Base-by-base conservation (phyloP, 2,888 invertebrate species). In the Agonopterix alstromeriana region DNA sequence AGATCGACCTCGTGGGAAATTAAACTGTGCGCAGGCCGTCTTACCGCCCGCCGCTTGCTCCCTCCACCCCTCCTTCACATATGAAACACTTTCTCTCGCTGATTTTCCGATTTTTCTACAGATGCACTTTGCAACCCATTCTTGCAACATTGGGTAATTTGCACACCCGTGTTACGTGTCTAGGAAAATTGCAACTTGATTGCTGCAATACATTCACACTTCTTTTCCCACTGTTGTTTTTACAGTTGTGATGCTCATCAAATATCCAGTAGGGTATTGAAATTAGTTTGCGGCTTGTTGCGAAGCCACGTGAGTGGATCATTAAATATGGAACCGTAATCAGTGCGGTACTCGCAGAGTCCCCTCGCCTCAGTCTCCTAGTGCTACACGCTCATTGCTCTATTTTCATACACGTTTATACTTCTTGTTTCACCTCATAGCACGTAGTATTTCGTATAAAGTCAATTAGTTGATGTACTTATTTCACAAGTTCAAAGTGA, bases 1-100 rank as follows among this genome's bases (percentile, higher is more conserved):
- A 87, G 88, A 88, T 87, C 85, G 87, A 86, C 87, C 88, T 88
- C 88, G 83, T 86, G 88, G 88, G 88, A 88, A 88, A 88, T 88
- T 88, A 88, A 88, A 87, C 84, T 86, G 81, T 75, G 82, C 82
- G 77, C 82, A 78, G 77, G 81, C 83, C 85, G 82, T 84, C 86
- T 84, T 85, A 73, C 81, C 77, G 60, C 57, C 64, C 72, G 62
- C 69, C 65, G 57, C 63, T 61, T 58, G 54, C 62, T 57, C 61
- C 59, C 68, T 57, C 53, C 62, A 68, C 74, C 73, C 59, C 68
- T 70, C 69, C 68, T 70, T 73, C 77, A 81, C 83, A 80, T 80
- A 78, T 79, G 82, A 42, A 80, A 78, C 78, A 85, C 85, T 86
- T 85, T 85, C 84, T 82, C 80, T 73, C 58, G 63, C 66, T 60